phyloP scores from a whole-genome alignment of 2,797 vertebrate genomes.

The Alcedo atthis region DNA sequence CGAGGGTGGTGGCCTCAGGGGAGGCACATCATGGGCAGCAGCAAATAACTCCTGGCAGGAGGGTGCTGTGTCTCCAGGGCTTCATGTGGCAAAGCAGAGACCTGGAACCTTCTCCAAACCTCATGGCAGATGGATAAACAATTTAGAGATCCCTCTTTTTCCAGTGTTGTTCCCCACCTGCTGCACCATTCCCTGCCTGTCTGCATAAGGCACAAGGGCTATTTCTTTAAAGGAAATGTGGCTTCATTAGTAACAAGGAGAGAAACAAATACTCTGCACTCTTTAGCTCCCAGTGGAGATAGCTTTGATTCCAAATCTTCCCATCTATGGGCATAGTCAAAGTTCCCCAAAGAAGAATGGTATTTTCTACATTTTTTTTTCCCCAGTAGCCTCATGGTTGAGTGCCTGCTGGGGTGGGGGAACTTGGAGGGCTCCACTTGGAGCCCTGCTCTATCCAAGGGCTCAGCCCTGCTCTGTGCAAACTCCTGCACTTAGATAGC shows the following conservation, averaged over 20 bases:
- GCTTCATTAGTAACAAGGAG: constrained; percentile 25
- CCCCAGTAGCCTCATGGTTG: background rate
- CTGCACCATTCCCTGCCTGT: background rate
- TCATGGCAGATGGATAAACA: background rate
- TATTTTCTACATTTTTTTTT: background rate
- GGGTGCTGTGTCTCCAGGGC: background rate
- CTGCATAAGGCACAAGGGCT: background rate
- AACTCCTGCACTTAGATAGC: too few relatives aligned
- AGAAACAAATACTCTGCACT: constrained; percentile 14
- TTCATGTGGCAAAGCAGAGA: fast-evolving
- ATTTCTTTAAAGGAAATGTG: constrained; percentile 33
- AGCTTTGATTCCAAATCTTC: constrained; percentile 7
- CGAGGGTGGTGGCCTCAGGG: fast-evolving
- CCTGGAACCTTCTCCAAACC: background rate
- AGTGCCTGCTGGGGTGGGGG: background rate
- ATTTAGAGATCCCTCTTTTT: background rate
- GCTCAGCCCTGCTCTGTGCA: background rate
- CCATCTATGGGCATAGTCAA: background rate
- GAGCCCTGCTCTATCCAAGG: background rate
- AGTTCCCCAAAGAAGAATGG: background rate
- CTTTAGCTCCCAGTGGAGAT: background rate
- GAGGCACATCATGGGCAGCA: fast-evolving
- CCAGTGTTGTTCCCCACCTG: background rate
- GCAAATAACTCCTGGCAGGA: background rate
- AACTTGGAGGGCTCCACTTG: background rate